Percentiles rank a stretch among this genome's conserved stretches.
phyloP scores from a whole-genome alignment of 2,888 invertebrate species.

The Tribolium freemani region DNA sequence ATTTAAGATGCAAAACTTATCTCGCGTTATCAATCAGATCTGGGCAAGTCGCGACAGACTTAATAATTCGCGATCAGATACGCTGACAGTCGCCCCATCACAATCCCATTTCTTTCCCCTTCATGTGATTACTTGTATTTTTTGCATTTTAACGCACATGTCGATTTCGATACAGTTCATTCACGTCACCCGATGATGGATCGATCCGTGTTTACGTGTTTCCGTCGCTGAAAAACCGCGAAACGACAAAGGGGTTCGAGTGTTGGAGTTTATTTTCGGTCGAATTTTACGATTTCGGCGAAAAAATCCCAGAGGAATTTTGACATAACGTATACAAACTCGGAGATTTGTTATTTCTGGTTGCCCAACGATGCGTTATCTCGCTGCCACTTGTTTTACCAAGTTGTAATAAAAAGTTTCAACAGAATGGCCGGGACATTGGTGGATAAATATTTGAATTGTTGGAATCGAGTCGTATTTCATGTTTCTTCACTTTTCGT shows the following conservation, averaged over 20 bases:
- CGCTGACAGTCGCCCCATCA: conserved; percentile 19
- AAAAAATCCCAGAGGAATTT: conserved; percentile 14
- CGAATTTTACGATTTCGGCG: conserved; percentile 14
- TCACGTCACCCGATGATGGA: conserved; percentile 12
- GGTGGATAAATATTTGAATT: conserved; percentile 24
- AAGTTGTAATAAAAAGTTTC: conserved; percentile 26
- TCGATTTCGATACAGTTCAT: neutral
- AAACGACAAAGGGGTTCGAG: conserved; percentile 10
- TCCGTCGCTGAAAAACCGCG: conserved; percentile 5
- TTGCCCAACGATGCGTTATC: conserved; percentile 27
- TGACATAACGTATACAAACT: conserved; percentile 14
- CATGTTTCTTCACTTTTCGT: too few relatives aligned
- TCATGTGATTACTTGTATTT: conserved; percentile 12
- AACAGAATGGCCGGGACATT: conserved; percentile 13
- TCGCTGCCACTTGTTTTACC: conserved; percentile 17
- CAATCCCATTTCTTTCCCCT: conserved; percentile 27
- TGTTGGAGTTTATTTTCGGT: conserved; percentile 24
- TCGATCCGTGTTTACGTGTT: conserved; percentile 12
- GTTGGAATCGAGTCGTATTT: conserved; percentile 25
- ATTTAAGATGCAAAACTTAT: conserved; percentile 19
- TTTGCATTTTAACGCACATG: conserved; percentile 4
- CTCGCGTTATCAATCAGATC: conserved; percentile 10
- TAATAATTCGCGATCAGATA: conserved; percentile 25
- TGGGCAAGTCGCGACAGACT: conserved; percentile 21
- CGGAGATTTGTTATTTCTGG: conserved; percentile 22